Percentiles rank a stretch among this genome's conserved stretches.
phyloP scores from a whole-genome alignment of 2,797 vertebrate genomes.

The Anableps anableps region DNA sequence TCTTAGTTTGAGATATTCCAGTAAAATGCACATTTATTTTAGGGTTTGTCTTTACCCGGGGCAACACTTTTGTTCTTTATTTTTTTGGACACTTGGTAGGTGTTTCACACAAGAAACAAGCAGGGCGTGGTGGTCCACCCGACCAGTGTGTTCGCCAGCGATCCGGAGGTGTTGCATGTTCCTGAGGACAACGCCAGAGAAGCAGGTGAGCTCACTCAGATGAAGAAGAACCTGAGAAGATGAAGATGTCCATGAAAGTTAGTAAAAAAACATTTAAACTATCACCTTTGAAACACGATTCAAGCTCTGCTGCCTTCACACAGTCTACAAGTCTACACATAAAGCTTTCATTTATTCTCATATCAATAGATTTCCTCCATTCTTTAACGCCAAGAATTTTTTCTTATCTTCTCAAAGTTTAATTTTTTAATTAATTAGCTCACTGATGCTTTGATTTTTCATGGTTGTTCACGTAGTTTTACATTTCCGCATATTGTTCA shows the following conservation, averaged over 20 bases:
- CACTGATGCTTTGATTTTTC: no score
- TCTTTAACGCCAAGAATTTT: not conserved
- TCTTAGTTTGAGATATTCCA: not conserved
- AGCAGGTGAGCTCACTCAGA: constrained; percentile 55
- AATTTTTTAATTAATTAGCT: no score
- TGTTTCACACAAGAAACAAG: constrained; percentile 92
- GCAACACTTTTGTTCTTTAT: not conserved
- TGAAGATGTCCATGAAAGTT: not conserved
- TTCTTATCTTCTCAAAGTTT: not conserved
- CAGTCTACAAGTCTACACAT: not conserved
- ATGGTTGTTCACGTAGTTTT: no score
- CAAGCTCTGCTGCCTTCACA: not conserved
- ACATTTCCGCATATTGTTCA: no score
- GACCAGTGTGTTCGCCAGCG: constrained; percentile 86
- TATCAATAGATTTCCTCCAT: not conserved
- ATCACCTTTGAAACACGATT: not conserved
- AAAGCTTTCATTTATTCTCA: not conserved
- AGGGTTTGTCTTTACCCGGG: not conserved
- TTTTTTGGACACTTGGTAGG: constrained; percentile 65
- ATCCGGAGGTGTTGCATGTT: constrained; percentile 84
- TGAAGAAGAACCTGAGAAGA: not conserved
- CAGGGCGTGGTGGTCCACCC: constrained; percentile 92
- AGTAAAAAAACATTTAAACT: not conserved
- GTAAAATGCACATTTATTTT: not conserved
- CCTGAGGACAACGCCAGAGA: constrained; percentile 70